Conservation (phyloP, 2,797 vertebrate genomes). For the Enteromius argenteus region DNA sequence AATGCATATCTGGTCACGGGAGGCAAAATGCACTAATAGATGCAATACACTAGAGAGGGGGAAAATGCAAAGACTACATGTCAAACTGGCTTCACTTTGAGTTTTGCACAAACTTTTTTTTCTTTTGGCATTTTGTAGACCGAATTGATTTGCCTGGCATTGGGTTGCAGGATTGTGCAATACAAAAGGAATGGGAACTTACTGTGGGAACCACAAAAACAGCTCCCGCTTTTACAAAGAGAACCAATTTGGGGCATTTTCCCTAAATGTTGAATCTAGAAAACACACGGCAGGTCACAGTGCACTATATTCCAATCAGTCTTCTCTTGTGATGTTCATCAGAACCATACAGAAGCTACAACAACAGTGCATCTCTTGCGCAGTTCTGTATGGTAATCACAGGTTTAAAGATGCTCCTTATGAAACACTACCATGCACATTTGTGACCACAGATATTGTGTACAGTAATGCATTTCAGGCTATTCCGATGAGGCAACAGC, state of each 20-base stretch:
- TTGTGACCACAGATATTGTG: not conserved
- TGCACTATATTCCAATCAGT: constrained; percentile 13
- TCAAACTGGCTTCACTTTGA: constrained; percentile 79
- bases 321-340: not conserved
- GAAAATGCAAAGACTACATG: constrained; percentile 84
- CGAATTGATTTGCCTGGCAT: constrained; percentile 46
- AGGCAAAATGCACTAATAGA: constrained; percentile 84
- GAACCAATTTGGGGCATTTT: constrained; percentile 48
- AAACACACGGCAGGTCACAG: constrained; percentile 36
- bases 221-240: not conserved
- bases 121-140: constrained; percentile 30
- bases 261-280: constrained; percentile 30
- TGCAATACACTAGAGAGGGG: constrained; percentile 76
- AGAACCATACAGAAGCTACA: constrained; percentile 15
- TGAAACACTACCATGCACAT: constrained; percentile 14
- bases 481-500: constrained; percentile 55
- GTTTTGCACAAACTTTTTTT: constrained; percentile 45
- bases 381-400: constrained; percentile 26
- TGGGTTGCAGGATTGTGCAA: constrained; percentile 63
- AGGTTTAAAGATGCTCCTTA: constrained; percentile 13
- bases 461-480: constrained; percentile 64
- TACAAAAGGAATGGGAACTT: constrained; percentile 54
- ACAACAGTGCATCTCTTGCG: not conserved
- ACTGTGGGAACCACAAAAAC: constrained; percentile 27
- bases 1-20: constrained; percentile 79